phyloP scores from a whole-genome alignment of 2,888 invertebrate genomes.

The Cotesia congregata region DNA sequence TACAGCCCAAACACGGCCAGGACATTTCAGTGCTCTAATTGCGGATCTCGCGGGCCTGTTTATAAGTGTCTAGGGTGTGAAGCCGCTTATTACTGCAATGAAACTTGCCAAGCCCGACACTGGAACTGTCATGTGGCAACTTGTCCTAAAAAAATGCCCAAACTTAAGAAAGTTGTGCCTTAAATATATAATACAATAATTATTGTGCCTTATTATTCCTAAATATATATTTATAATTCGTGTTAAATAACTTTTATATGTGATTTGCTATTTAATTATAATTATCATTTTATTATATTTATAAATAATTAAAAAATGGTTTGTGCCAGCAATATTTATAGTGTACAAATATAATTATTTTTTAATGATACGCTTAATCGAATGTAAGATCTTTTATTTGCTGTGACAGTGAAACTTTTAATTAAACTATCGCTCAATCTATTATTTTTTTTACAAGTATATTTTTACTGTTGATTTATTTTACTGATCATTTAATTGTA shows the following conservation, averaged over 20 bases:
- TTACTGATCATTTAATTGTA: not conserved
- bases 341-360: not conserved
- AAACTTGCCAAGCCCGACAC: conserved; percentile 62
- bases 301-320: not conserved
- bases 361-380: not conserved
- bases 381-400: conserved; percentile 11
- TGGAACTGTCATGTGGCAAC: conserved; percentile 61
- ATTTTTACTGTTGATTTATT: conserved; percentile 8
- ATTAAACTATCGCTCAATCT: not conserved
- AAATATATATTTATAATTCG: not conserved
- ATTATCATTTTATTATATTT: not conserved
- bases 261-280: conserved; percentile 3
- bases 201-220: not conserved
- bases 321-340: not conserved
- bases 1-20: conserved; percentile 48
- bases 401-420: conserved; percentile 4
- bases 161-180: conserved; percentile 60
- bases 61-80: conserved; percentile 66
- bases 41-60: conserved; percentile 54
- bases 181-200: conserved; percentile 37
- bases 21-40: conserved; percentile 58
- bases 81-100: conserved; percentile 61
- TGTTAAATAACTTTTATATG: conserved; percentile 2
- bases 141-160: conserved; percentile 66
- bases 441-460: not conserved